Base-by-base conservation (phyloP, 2,797 vertebrate species). In the Acanthornis magna region DNA sequence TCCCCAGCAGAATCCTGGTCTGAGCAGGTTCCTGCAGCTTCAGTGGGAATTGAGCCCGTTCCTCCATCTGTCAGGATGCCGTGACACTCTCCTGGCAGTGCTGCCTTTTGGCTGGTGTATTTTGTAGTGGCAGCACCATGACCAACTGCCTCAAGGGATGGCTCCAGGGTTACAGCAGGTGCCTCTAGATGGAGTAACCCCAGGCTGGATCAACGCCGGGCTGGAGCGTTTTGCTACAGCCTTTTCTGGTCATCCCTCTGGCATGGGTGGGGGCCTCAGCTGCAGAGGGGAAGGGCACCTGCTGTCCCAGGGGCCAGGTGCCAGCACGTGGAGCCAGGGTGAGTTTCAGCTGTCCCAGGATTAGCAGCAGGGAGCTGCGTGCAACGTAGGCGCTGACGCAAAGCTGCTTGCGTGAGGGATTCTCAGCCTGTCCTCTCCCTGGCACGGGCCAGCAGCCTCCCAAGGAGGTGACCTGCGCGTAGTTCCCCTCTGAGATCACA, bases 211-310 rank as follows among this genome's bases (percentile, higher is more conserved):
- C 36, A 55, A 47, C 13, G 29, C 27, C 47, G 32, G 53, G 58
- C 43, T 91, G 55, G 47, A 54, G 27, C 0, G 0, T 66, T 58
- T 63, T 62, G 14, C 57, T 68, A 8, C 50, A 60, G 43, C 92
- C 82, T 89, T 92, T 96, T 94, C 91, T 89, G 88, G 85, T 88
- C 89, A 74, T 89, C 54, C 30, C n/a, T 11, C 45, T 19, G 71
- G 82, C 15, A 0, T 32, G 53, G 47, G 36, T 36, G 68, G 43
- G 30, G 16, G 27, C 16, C 75, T 91, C 67, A 58, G 83, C 76
- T 76, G 83, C 10, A 13, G 68, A 67, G 30, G 26, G 48, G 13
- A 67, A 38, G 54, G 60, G 34, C 3, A 26, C 36, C 81, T 58
- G 75, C 78, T 91, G 51, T 92, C 30, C n/a, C 50, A 19, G 54